phyloP scores from a whole-genome alignment of 2,797 vertebrate genomes.

The Macropodus opercularis region DNA sequence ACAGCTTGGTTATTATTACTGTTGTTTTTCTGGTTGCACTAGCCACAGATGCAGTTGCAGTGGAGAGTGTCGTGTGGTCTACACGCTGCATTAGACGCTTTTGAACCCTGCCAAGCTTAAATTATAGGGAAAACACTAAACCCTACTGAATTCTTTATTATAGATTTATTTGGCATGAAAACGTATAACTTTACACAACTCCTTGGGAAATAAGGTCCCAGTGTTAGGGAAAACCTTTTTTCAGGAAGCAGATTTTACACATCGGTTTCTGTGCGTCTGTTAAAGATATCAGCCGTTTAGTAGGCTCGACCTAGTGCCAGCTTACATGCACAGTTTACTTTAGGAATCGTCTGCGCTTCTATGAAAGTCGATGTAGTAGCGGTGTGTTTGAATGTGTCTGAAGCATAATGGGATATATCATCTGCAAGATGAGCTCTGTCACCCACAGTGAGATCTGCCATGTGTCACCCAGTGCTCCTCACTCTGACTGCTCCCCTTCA shows the following conservation, averaged over 20 bases:
- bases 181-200: background rate
- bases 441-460: slow-evolving; percentile 34
- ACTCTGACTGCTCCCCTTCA: background rate
- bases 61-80: slow-evolving; percentile 26
- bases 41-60: background rate
- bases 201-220: background rate
- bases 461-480: no score
- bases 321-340: slow-evolving; percentile 26
- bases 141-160: slow-evolving; percentile 12
- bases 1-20: background rate
- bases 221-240: background rate
- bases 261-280: background rate
- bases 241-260: slow-evolving; percentile 17
- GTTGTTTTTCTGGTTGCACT: background rate
- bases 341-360: slow-evolving; percentile 36
- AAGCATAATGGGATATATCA: slow-evolving; percentile 61
- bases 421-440: slow-evolving; percentile 40
- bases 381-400: slow-evolving; percentile 48
- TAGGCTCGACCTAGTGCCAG: slow-evolving; percentile 30
- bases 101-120: slow-evolving; percentile 33
- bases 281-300: slow-evolving; percentile 24
- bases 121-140: slow-evolving; percentile 36
- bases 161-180: slow-evolving; percentile 12
- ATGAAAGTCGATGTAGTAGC: slow-evolving; percentile 49
- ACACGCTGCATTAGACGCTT: slow-evolving; percentile 34